These are phyloP conservation scores for Cosmia trapezina DNA, from an alignment of 2,888 invertebrate genomes.

Conservation along the genomic window DNA sequence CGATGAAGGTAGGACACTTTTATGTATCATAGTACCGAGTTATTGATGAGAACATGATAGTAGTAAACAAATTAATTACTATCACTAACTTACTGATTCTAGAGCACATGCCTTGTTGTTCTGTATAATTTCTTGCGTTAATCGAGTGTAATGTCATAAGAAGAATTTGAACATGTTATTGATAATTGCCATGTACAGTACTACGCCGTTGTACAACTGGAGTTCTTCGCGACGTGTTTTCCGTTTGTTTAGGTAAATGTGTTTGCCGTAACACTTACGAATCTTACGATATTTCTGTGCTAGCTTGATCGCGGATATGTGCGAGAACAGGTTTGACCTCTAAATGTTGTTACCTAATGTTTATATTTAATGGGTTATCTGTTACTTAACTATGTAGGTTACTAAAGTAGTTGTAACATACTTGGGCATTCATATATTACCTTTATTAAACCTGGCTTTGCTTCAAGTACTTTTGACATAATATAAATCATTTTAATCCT, in stretches of 20 bases:
- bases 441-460: conserved; percentile 1
- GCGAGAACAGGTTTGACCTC: conserved; percentile 82
- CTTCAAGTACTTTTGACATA: not conserved
- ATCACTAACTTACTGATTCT: conserved; percentile 52
- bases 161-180: conserved; percentile 13
- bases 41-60: conserved; percentile 53
- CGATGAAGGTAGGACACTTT: conserved; percentile 82
- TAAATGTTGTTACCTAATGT: conserved; percentile 77
- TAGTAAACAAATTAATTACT: conserved; percentile 85
- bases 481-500: not conserved
- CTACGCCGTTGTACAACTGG: conserved; percentile 51
- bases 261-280: conserved; percentile 74
- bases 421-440: conserved; percentile 15
- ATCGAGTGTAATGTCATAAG: conserved; percentile 18
- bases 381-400: conserved; percentile 70
- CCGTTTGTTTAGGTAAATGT: conserved; percentile 66
- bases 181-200: conserved; percentile 16
- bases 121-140: conserved; percentile 35
- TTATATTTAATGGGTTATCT: conserved; percentile 78
- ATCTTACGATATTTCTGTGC: conserved; percentile 73
- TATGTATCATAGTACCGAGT: conserved; percentile 52
- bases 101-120: conserved; percentile 42
- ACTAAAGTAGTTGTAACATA: conserved; percentile 62
- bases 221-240: conserved; percentile 49
- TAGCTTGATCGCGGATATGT: conserved; percentile 79